Percentiles rank a stretch among this genome's conserved stretches.
Conservation (phyloP, 2,888 invertebrate species). For the Resseliella maxima region DNA sequence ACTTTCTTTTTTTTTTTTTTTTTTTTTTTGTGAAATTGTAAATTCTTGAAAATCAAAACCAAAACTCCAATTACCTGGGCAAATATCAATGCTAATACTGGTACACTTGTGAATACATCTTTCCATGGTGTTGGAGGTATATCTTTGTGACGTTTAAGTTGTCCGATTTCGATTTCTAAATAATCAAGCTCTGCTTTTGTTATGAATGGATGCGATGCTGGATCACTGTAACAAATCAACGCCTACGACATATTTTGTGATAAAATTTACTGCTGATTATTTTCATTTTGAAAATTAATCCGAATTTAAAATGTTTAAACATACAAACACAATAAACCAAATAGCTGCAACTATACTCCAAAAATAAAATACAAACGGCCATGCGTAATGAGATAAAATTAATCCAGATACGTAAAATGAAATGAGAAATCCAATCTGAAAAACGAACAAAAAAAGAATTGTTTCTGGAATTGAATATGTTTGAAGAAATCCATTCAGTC, state of each 20-base stretch:
- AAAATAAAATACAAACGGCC: slow-evolving; percentile 84
- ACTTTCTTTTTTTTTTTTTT: no score
- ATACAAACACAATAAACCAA: slow-evolving; percentile 79
- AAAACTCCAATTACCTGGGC: not conserved
- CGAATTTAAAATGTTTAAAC: slow-evolving; percentile 60
- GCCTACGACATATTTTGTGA: slow-evolving; percentile 66
- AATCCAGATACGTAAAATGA: slow-evolving; percentile 75
- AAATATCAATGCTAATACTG: slow-evolving; percentile 72
- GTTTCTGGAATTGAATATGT: not conserved
- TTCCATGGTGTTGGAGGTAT: slow-evolving; percentile 78
- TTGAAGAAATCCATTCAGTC: not conserved
- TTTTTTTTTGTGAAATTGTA: no score
- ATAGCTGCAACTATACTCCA: slow-evolving; percentile 79
- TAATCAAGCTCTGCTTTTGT: slow-evolving; percentile 77
- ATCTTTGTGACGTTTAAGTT: slow-evolving; percentile 69
- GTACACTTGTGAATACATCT: slow-evolving; percentile 76
- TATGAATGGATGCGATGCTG: slow-evolving; percentile 80
- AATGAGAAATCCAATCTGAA: slow-evolving; percentile 70
- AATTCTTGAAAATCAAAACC: not conserved
- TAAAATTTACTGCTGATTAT: no score
- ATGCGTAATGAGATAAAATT: slow-evolving; percentile 74
- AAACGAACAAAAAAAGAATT: not conserved
- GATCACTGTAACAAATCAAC: slow-evolving; percentile 76
- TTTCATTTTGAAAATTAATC: not conserved
- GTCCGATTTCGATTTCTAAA: slow-evolving; percentile 74